Conservation (phyloP, 1,140 invertebrate genomes). For the Drosophila miranda region DNA sequence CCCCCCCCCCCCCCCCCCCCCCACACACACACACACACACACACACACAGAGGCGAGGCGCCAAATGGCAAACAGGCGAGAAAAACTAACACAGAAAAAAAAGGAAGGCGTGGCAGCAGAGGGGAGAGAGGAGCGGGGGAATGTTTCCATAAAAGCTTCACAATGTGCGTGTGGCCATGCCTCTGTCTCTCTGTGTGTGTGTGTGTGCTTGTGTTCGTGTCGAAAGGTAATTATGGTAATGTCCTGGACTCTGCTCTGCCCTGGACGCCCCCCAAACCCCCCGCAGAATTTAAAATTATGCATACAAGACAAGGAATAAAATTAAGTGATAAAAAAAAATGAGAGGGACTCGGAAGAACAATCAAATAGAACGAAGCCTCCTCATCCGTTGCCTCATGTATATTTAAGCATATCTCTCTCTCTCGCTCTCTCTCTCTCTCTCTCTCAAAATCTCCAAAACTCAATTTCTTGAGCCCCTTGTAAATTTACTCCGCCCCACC, state of each 20-base stretch:
- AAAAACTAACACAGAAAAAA: conserved; percentile 47
- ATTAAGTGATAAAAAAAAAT: conserved; percentile 59
- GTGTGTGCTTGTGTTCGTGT: conserved; percentile 32
- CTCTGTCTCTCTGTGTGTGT: conserved; percentile 7
- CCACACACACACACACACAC: conserved; percentile 22
- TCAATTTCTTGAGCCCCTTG: conserved; percentile 39
- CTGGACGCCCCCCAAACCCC: neutral
- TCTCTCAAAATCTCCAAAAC: neutral
- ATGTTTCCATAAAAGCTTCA: conserved; percentile 42
- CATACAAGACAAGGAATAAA: conserved; percentile 67
- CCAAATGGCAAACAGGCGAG: conserved; percentile 17
- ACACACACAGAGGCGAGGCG: conserved; percentile 4
- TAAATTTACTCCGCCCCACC: conserved; percentile 51
- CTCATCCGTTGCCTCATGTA: conserved; percentile 52
- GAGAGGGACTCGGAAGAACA: conserved; percentile 25
- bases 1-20: conserved; percentile 27
- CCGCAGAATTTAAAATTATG: conserved; percentile 66
- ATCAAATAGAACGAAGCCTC: conserved; percentile 4
- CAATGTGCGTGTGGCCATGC: conserved; percentile 29
- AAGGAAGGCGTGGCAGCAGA: neutral
- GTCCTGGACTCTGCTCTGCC: conserved; percentile 36
- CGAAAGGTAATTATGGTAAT: conserved; percentile 71
- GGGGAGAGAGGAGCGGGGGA: too few relatives aligned
- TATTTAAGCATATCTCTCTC: conserved; percentile 47
- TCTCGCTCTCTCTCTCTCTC: conserved; percentile 17